Evolutionary conservation across 1,140 invertebrate genomes (phyloP), one percentile per base, ranked within the genome.

Genomic region (Tetragnatha versicolor): DNA sequence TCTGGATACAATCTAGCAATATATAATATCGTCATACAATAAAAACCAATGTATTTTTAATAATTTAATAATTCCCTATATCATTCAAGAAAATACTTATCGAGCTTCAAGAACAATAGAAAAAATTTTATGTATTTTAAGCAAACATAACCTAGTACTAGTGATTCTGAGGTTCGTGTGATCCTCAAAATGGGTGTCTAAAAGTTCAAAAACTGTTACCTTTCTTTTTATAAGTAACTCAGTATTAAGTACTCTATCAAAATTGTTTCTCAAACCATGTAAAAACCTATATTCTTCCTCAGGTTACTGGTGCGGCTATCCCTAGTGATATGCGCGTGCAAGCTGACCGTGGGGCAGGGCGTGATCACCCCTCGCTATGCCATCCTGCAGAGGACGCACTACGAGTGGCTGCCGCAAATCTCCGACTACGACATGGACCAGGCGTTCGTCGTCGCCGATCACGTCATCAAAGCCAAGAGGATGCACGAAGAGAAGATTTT

Each of bases 351-450:
- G 1, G 61, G 73, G n/a, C 73, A 77, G 66, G 61, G 73, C 0
- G 65, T 79, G 10, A 79, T 79, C 6, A 79, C 76, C 4, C 76
- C 76, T 3, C 20, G 76, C 7, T 79, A 79, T 68, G 76, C 76
- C 49, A 79, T 79, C 22, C 39, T 79, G 12, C 76, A 79, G 27
- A 69, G 76, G 20, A 79, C 63, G 5, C 76, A 79, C 27, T 79
- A 69, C 17, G 76, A 79, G 27, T 79, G 76, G 76, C 27, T 79
- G 27, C 76, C 76, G 10, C 76, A 68, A 5, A 79, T 79, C 39
- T 29, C 51, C 0, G 76, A 79, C 4, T 79, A 79, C 9, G 76
- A 79, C 37, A 79, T 79, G 76, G 76, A 79, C 42, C 76, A 69
- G 20, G 76, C 76, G 4, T 79, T 79, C 31, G 14, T 69, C n/a